Base-by-base conservation (phyloP, 2,113 vertebrate genomes). In the Tachycineta bicolor region DNA sequence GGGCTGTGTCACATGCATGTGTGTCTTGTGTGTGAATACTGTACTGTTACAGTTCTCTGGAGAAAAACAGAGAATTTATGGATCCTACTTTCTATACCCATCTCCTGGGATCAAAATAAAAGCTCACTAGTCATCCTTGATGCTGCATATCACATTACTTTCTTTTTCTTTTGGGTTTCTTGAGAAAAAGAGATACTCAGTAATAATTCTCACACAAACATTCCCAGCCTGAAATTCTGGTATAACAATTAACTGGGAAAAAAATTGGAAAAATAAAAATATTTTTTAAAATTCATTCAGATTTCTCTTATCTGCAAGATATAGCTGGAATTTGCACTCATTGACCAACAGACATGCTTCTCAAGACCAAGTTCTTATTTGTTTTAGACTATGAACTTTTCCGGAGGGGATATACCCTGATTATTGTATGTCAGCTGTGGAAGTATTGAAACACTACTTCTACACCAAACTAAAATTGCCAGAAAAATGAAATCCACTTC, bases 1-100 rank as follows among this genome's bases (percentile, higher is more conserved):
- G 83, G 44, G n/a, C 68, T 93, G 31, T 95, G 76, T 94, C 96
- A 90, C 90, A 93, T 95, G 94, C 71, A 43, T 90, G 64, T 93
- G 78, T 9, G 2, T 80, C 2, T 1, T 85, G 87, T 93, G 53
- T 91, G 60, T 95, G 94, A 96, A 81, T 89, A 78, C 85, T 53
- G 76, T 83, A 81, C 85, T 93, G 85, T 92, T 96, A 90, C 49
- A 83, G 75, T 75, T 83, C 92, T 95, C 68, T 68, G 31, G 68
- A 90, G 64, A 86, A 53, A 84, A 80, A 86, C 25, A 78, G 52
- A 77, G 70, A 53, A 34, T 33, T 94, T 84, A 60, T 96, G 34
- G 68, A 78, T 90, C 31, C 65, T 78, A 34, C 53, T 94, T 92
- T 81, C 68, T 94, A 67, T 93, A 77, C n/a, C 11, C 21, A 8